Evolutionary conservation across 2,797 vertebrate species (phyloP), one percentile per base, ranked within the genome.

Genomic region (Mionectes olivaceus): DNA sequence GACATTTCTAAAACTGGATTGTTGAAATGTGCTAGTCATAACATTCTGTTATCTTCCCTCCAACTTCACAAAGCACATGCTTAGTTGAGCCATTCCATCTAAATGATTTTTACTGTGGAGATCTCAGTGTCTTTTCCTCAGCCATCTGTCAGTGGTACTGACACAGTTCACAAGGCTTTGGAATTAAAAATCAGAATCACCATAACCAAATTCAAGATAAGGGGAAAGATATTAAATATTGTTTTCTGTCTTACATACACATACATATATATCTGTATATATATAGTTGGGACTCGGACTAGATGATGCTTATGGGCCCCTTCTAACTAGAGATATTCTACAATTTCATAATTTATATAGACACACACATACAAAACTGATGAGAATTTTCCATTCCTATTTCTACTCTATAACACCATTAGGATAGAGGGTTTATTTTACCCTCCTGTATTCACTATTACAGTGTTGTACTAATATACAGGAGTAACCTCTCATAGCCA

Each of bases 21-120:
- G 77, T 90, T 94, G 86, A 96, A 96, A 96, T 89, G 93, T 95
- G 95, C 74, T 96, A 96, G 95, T 82, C 96, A 93, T 79, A 96
- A 96, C 95, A 96, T 95, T 96, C 91, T 96, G 95, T 91, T 90
- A 68, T 89, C 56, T 81, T 88, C 79, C 90, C 41, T 75, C 57
- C 76, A 86, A 22, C 73, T 91, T 91, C 91, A 78, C 41, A 65
- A 87, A 95, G 52, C 73, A 21, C 91, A 93, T 91, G 79, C 39
- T 91, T 91, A 88, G 74, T 90, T 94, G 91, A 92, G 50, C 55
- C 79, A 60, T 76, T 71, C 44, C 2, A 7, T 81, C 53, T 81
- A 75, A 77, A 69, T 52, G 21, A 28, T 43, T 93, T 87, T 73
- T 55, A 56, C 61, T 28, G 33, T 73, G 63, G n/a, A 93, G 57